A percentile compares a stretch with the other conserved stretches of the same genome.
Conservation (phyloP, 2,888 invertebrate species). For the Tenthredo mesomela region DNA sequence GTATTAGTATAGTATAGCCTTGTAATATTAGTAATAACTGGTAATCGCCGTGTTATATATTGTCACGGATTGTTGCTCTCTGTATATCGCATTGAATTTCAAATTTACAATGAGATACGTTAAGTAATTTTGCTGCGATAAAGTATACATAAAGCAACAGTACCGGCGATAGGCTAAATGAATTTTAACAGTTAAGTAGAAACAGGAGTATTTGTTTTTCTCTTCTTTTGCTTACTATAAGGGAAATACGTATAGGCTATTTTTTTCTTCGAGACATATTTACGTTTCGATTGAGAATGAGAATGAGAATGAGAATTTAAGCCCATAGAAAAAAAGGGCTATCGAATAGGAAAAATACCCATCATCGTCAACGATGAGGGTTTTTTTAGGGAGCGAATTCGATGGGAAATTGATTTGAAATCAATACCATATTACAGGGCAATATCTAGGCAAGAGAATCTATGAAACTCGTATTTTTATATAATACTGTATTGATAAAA, state of each 20-base stretch:
- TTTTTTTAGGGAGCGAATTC: neutral
- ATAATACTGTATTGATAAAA: slow-evolving; percentile 42
- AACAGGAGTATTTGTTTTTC: neutral
- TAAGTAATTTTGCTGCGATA: neutral
- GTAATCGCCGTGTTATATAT: neutral
- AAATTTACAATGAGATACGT: neutral
- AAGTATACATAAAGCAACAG: slow-evolving; percentile 27
- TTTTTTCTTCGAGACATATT: too few relatives aligned
- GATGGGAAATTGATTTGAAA: slow-evolving; percentile 20
- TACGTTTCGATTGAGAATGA: neutral
- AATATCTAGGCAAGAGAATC: slow-evolving; percentile 29
- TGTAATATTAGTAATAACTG: slow-evolving; percentile 23
- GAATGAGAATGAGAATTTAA: neutral
- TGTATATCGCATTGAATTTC: slow-evolving; percentile 2
- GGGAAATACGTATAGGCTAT: too few relatives aligned
- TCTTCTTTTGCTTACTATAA: too few relatives aligned
- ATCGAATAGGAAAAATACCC: neutral
- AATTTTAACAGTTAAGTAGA: neutral
- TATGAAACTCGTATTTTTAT: slow-evolving; percentile 44
- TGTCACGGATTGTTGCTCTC: slow-evolving; percentile 16
- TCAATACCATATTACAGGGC: slow-evolving; percentile 35
- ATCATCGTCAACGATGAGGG: neutral
- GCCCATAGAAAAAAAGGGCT: neutral
- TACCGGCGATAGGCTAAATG: neutral
- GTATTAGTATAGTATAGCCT: slow-evolving; percentile 29